These are phyloP conservation scores for Syngnathoides biaculeatus DNA, from an alignment of 2,113 vertebrate genomes.

Conservation along the genomic window DNA sequence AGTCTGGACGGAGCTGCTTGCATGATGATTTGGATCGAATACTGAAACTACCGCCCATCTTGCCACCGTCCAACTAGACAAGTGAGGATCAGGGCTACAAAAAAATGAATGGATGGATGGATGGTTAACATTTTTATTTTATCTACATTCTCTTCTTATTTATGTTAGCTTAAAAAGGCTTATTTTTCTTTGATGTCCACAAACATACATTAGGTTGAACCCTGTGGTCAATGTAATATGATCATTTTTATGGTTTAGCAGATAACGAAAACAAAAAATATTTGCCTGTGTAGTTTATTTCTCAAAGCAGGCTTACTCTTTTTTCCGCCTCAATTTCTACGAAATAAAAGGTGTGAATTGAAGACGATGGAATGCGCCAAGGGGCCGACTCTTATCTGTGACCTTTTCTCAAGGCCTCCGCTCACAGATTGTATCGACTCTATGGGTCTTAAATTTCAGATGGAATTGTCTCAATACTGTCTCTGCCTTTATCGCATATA, in stretches of 20 bases:
- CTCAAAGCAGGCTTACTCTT: conserved; percentile 11
- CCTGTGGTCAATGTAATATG: no score
- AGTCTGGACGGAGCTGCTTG: no score
- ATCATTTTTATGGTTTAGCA: neutral
- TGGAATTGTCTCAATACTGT: conserved; percentile 72
- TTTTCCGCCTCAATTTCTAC: conserved; percentile 11
- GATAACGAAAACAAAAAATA: neutral
- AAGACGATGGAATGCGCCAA: conserved; percentile 30
- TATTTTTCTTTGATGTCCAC: no score
- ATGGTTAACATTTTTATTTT: no score
- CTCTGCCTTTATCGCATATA: conserved; percentile 54
- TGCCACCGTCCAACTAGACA: no score
- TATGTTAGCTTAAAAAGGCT: no score
- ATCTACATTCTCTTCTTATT: no score
- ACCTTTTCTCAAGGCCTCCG: conserved; percentile 59
- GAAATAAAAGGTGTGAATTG: conserved; percentile 19
- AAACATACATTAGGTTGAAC: no score
- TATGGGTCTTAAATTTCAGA: conserved; percentile 65
- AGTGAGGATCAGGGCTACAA: no score
- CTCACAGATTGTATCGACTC: conserved; percentile 62
- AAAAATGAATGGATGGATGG: no score
- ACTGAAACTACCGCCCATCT: no score
- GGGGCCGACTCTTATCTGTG: conserved; percentile 56
- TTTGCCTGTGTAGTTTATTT: conserved; percentile 9
- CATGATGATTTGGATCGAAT: no score